Evolutionary conservation across 2,888 invertebrate species (phyloP).

Genomic region (Chromoteleia sp.): DNA sequence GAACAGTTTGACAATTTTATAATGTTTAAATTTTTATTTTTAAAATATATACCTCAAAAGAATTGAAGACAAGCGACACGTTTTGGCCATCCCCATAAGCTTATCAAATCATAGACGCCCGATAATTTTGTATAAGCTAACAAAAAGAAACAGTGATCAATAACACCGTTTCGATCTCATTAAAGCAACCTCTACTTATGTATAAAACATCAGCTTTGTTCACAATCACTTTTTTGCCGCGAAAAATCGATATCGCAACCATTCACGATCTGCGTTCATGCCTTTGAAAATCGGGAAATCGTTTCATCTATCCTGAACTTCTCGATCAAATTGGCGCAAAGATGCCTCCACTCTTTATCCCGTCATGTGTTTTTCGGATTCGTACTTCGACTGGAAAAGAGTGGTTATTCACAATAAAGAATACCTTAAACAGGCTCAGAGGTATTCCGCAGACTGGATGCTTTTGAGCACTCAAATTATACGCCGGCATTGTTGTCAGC

Average conservation of each 20-base stretch:
- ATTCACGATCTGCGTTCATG: slow-evolving; percentile 2
- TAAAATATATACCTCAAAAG: too few species aligned
- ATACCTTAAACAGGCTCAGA: slow-evolving; percentile 50
- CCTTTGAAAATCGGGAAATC: slow-evolving; percentile 24
- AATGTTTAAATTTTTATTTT: too few species aligned
- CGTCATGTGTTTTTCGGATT: slow-evolving; percentile 41
- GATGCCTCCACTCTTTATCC: slow-evolving; percentile 17
- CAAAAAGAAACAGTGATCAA: slow-evolving; percentile 11
- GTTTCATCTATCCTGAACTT: slow-evolving; percentile 9
- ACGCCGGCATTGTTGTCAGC: slow-evolving; percentile 73
- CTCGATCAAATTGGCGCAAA: slow-evolving; percentile 10
- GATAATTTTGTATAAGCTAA: background rate
- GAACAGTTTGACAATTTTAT: too few species aligned
- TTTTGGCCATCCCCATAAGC: too few species aligned
- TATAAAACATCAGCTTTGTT: slow-evolving; percentile 30
- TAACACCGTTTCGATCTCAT: slow-evolving; percentile 2
- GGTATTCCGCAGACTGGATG: slow-evolving; percentile 59
- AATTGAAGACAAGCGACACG: too few species aligned
- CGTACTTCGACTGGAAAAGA: slow-evolving; percentile 44
- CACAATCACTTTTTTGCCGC: slow-evolving; percentile 11
- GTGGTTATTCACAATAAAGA: slow-evolving; percentile 58
- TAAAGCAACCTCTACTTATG: slow-evolving; percentile 10
- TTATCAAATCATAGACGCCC: background rate
- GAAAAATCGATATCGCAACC: slow-evolving; percentile 34
- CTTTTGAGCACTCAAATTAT: slow-evolving; percentile 75